Evolutionary conservation across 1,140 invertebrate genomes (phyloP).

Genomic region (Apolygus lucorum): DNA sequence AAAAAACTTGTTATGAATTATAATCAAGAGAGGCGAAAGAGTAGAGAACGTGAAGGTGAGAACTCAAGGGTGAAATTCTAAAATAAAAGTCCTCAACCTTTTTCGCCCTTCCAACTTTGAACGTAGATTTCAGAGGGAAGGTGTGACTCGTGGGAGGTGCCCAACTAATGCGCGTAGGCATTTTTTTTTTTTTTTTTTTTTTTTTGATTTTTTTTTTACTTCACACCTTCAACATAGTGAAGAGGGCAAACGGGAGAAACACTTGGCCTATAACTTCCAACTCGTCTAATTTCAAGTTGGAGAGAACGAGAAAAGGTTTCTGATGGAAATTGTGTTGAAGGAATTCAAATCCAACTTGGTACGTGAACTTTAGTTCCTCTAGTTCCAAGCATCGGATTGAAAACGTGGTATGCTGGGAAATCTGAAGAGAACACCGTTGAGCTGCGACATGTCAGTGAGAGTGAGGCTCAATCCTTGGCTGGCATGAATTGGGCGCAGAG

Average conservation of each 20-base stretch:
- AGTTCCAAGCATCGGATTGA: too few species aligned
- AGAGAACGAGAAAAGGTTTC: not conserved
- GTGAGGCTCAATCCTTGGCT: too few species aligned
- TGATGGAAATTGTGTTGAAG: too few species aligned
- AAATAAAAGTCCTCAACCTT: slow-evolving; percentile 18
- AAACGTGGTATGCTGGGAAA: too few species aligned
- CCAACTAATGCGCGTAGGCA: slow-evolving; percentile 16
- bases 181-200: not conserved
- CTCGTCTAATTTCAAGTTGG: slow-evolving; percentile 14
- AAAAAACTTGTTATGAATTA: not conserved
- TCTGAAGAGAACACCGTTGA: too few species aligned
- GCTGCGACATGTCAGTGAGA: too few species aligned
- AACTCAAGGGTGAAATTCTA: slow-evolving; percentile 17
- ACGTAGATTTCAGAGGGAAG: slow-evolving; percentile 11
- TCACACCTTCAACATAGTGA: not conserved
- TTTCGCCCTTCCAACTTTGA: slow-evolving; percentile 6
- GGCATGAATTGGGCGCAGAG: too few species aligned
- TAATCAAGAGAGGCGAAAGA: not conserved
- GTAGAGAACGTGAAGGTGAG: not conserved
- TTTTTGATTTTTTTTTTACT: not conserved
- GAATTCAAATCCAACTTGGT: too few species aligned
- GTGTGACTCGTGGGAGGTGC: slow-evolving; percentile 6
- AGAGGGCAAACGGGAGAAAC: not conserved
- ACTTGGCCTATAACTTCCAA: slow-evolving; percentile 20
- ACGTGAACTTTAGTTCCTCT: too few species aligned